Base-by-base conservation (phyloP, 1,140 invertebrate species). In the Limonius californicus region DNA sequence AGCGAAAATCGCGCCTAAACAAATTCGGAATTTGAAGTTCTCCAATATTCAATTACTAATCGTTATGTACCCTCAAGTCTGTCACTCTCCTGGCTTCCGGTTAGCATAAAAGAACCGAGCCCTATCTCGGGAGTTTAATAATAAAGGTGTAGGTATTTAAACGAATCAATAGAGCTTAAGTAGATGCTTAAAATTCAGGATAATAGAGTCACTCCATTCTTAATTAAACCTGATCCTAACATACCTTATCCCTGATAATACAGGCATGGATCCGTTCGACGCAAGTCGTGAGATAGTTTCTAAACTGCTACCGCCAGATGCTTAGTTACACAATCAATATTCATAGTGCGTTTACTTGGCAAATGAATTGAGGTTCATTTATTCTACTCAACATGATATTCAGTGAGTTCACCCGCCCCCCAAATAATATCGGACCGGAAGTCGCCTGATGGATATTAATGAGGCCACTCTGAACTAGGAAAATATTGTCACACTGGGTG, bases 301-400 rank as follows among this genome's bases (percentile, higher is more conserved):
- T 39, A 39, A 39, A 39, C 8, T 39, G 35, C 35, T 39, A 39
- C 35, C 35, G 35, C 16, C 45, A 50, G 45, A 50, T 50, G 45
- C 45, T 50, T 50, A 50, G 45, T 50, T 50, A 50, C 16, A 50
- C 16, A 50, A 50, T 50, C 45, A 50, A 50, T 50, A 50, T 50
- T 50, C 45, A 50, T 50, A 50, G 45, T 18, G 45, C 45, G 20
- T 50, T 50, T 50, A 50, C 45, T 16, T 18, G 6, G 14, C n/a
- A 50, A 50, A 19, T 50, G 45, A 50, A 50, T 50, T 50, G 45
- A 19, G 45, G 16, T 50, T 50, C 45, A 50, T 50, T 50, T 50
- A 18, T 50, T 50, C 45, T 50, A 8, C 16, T 21, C 45, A 12
- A 50, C 45, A 50, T 50, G 16, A 50, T 50, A 50, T 19, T 50